These are phyloP conservation scores for Apamea crenata DNA, from an alignment of 2,888 invertebrate genomes.

Conservation along the genomic window DNA sequence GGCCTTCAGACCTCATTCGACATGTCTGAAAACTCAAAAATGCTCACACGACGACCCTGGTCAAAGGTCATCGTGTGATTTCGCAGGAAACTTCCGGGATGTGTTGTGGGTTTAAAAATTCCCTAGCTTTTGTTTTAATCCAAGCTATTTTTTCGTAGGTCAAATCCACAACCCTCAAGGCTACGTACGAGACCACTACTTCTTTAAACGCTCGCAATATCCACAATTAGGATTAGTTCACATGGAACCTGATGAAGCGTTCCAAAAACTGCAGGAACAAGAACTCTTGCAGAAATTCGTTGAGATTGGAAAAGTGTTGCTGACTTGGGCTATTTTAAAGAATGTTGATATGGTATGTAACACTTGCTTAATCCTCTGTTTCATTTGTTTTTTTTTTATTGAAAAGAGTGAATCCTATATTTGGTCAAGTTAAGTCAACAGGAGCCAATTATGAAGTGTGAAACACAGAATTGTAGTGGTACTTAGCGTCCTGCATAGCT, in stretches of 20 bases:
- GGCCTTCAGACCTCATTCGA: not conserved
- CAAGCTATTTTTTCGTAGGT: conserved; percentile 89
- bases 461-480: not conserved
- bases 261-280: conserved; percentile 96
- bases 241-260: conserved; percentile 98
- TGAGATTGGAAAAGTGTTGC: conserved; percentile 98
- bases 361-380: not conserved
- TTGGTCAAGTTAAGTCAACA: not conserved
- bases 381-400: not conserved
- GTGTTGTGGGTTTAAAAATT: not conserved
- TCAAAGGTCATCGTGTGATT: not conserved
- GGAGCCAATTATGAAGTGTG: not conserved
- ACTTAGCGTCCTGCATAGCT: not conserved
- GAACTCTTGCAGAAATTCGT: conserved; percentile 98
- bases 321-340: conserved; percentile 97
- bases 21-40: not conserved
- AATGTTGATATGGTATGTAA: conserved; percentile 95
- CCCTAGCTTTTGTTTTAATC: not conserved
- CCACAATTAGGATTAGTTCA: conserved; percentile 98
- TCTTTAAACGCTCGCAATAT: conserved; percentile 99
- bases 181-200: conserved; percentile 98
- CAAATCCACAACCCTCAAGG: conserved; percentile 98
- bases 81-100: not conserved
- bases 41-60: not conserved
- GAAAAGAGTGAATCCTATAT: not conserved